phyloP scores from a whole-genome alignment of 2,888 invertebrate species.

The Capitulum mitella region DNA sequence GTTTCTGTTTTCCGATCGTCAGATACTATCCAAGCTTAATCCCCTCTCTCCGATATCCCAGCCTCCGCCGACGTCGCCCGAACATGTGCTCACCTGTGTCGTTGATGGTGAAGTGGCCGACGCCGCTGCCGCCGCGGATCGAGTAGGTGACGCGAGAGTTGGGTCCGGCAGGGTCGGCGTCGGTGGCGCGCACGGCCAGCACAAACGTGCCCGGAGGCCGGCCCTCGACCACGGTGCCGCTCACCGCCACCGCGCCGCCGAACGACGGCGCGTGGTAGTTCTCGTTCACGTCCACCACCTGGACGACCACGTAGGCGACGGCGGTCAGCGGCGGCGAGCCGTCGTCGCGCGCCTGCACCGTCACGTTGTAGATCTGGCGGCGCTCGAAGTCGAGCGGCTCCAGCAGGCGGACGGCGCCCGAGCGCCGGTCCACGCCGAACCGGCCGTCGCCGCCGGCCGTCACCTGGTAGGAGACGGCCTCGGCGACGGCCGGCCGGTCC shows the following conservation, averaged over 20 bases:
- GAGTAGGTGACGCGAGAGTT: slow-evolving; percentile 78
- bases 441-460: slow-evolving; percentile 52
- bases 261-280: slow-evolving; percentile 53
- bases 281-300: slow-evolving; percentile 81
- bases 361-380: slow-evolving; percentile 78
- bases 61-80: too few species aligned
- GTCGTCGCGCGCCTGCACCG: slow-evolving; percentile 74
- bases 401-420: slow-evolving; percentile 76
- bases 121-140: slow-evolving; percentile 78
- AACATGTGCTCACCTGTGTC: slow-evolving; percentile 66
- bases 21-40: too few species aligned
- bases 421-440: slow-evolving; percentile 74
- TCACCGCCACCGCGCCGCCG: slow-evolving; percentile 56
- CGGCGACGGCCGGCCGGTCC: slow-evolving; percentile 73
- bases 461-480: slow-evolving; percentile 52
- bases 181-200: slow-evolving; percentile 66
- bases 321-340: slow-evolving; percentile 73
- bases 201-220: slow-evolving; percentile 67
- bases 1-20: too few species aligned
- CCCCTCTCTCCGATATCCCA: not conserved
- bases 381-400: slow-evolving; percentile 78
- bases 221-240: slow-evolving; percentile 71
- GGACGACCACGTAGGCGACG: slow-evolving; percentile 64
- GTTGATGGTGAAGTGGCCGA: slow-evolving; percentile 86
- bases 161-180: slow-evolving; percentile 69